Evolutionary conservation across 2,113 vertebrate genomes (phyloP).

Genomic region (Gavialis gangeticus): DNA sequence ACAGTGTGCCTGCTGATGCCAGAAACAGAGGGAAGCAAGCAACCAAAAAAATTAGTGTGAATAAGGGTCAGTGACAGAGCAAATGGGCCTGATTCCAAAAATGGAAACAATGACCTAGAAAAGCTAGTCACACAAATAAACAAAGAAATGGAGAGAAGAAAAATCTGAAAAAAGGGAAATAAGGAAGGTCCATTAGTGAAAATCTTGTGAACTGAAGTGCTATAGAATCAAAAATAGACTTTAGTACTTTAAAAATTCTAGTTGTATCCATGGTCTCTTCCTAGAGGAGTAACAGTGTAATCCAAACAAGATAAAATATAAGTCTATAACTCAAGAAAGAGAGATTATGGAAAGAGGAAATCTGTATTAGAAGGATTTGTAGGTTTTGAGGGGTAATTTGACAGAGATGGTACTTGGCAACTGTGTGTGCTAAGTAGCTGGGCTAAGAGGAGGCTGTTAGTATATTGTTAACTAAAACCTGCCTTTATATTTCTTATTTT

Average conservation of each 20-base stretch:
- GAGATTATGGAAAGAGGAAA: background rate
- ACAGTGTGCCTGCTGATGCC: background rate
- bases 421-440: background rate
- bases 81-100: background rate
- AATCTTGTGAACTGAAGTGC: background rate
- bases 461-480: background rate
- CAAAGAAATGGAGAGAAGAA: background rate
- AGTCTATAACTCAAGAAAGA: background rate
- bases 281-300: background rate
- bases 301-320: background rate
- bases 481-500: conserved; percentile 6
- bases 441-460: background rate
- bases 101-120: background rate
- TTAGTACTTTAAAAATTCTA: background rate
- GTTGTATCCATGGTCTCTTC: background rate
- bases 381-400: background rate
- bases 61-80: background rate
- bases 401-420: background rate
- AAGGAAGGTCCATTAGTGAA: background rate
- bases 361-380: background rate
- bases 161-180: background rate
- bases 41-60: background rate
- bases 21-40: background rate
- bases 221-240: background rate
- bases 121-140: background rate